Percentiles rank a stretch among this genome's conserved stretches.
These are phyloP conservation scores for Platysternon megacephalum DNA, from an alignment of 2,113 vertebrate genomes.

Conservation along the genomic window DNA sequence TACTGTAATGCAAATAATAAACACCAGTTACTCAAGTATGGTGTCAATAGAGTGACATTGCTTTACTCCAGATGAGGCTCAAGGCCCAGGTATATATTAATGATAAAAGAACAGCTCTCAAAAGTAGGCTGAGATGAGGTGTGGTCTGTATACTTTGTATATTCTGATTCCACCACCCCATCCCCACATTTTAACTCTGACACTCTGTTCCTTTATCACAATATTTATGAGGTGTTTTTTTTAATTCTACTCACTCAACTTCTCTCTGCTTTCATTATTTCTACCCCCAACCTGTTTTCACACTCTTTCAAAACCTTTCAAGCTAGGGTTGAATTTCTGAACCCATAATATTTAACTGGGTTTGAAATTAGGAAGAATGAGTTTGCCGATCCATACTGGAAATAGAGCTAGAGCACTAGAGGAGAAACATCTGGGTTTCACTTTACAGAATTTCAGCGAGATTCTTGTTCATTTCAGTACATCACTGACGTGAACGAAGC, in stretches of 20 bases:
- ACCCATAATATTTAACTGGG: not conserved
- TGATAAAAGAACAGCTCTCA: not conserved
- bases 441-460: not conserved
- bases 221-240: not conserved
- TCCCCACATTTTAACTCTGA: too few species aligned
- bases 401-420: not conserved
- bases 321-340: not conserved
- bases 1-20: not conserved
- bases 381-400: not conserved
- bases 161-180: not conserved
- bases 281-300: not conserved
- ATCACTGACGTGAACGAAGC: not conserved
- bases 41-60: not conserved
- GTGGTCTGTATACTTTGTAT: accelerated
- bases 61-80: not conserved
- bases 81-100: not conserved
- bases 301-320: not conserved
- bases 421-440: not conserved
- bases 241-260: not conserved
- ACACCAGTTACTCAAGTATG: not conserved
- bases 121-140: not conserved
- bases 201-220: not conserved
- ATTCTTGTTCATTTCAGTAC: accelerated
- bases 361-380: not conserved
- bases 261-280: not conserved